Evolutionary conservation across 2,797 vertebrate genomes (phyloP).

Genomic region (Sternarchorhynchus goeldii): DNA sequence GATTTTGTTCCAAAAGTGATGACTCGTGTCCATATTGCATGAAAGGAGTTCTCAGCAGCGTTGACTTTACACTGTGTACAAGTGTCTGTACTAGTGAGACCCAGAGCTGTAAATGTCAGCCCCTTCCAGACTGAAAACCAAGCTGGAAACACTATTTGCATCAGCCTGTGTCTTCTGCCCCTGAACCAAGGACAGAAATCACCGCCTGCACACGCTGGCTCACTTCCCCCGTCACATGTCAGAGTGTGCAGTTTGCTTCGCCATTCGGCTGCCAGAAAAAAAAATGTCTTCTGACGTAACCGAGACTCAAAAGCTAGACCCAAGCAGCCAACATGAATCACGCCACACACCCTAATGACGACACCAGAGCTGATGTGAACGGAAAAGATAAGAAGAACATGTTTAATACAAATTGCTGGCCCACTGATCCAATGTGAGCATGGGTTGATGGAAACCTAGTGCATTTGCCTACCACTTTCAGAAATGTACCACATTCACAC

Average conservation of each 20-base stretch:
- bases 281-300: slow-evolving; percentile 37
- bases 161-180: no score
- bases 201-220: no score
- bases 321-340: slow-evolving; percentile 36
- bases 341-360: slow-evolving; percentile 42
- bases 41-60: no score
- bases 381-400: slow-evolving; percentile 42
- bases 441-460: slow-evolving; percentile 28
- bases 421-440: slow-evolving; percentile 7
- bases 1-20: no score
- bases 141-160: no score
- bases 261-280: slow-evolving; percentile 25
- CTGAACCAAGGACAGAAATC: no score
- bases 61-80: no score
- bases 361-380: slow-evolving; percentile 48
- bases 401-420: slow-evolving; percentile 27
- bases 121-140: no score
- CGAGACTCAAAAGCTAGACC: slow-evolving; percentile 44
- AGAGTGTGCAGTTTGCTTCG: slow-evolving; percentile 18
- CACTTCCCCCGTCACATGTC: no score
- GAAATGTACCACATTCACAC: slow-evolving; percentile 24
- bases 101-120: no score
- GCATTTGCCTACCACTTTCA: slow-evolving; percentile 34
- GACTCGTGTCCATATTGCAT: no score
- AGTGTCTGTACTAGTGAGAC: no score